Evolutionary conservation across 2,888 invertebrate species (phyloP).

Genomic region (Leucozona laternaria): DNA sequence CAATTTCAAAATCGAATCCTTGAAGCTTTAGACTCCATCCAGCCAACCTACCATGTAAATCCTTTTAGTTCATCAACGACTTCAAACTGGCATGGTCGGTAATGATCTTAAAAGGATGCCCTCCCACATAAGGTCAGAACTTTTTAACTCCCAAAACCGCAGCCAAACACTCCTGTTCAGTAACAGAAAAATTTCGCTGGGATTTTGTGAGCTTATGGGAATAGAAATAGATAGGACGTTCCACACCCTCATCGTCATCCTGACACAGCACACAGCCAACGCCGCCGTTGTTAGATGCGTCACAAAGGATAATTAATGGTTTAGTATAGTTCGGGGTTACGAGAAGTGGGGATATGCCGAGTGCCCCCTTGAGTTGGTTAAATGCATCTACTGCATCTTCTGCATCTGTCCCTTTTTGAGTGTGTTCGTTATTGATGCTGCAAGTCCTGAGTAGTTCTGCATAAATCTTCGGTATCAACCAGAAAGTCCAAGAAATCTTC

Average conservation of each 20-base stretch:
- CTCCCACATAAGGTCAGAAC: conserved; percentile 8
- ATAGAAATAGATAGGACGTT: neutral
- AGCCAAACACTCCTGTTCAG: conserved; percentile 1
- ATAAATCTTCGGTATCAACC: no score
- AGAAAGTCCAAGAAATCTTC: neutral
- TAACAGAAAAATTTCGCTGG: neutral
- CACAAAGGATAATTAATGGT: conserved; percentile 11
- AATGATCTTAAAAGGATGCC: neutral
- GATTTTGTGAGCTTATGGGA: conserved; percentile 6
- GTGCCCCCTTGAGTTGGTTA: neutral
- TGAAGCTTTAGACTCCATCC: conserved; percentile 3
- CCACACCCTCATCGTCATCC: conserved; percentile 7
- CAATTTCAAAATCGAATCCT: neutral
- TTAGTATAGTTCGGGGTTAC: neutral
- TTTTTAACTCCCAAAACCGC: conserved; percentile 5
- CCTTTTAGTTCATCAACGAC: neutral
- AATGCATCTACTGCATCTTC: neutral
- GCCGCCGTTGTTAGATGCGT: neutral
- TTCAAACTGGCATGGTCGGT: neutral
- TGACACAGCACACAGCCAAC: conserved; percentile 5
- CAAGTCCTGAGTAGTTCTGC: no score
- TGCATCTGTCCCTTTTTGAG: neutral
- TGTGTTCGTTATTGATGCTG: no score
- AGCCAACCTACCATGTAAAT: neutral
- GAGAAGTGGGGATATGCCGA: neutral